Base-by-base conservation (phyloP, 2,797 vertebrate species). In the Sphaeramia orbicularis region DNA sequence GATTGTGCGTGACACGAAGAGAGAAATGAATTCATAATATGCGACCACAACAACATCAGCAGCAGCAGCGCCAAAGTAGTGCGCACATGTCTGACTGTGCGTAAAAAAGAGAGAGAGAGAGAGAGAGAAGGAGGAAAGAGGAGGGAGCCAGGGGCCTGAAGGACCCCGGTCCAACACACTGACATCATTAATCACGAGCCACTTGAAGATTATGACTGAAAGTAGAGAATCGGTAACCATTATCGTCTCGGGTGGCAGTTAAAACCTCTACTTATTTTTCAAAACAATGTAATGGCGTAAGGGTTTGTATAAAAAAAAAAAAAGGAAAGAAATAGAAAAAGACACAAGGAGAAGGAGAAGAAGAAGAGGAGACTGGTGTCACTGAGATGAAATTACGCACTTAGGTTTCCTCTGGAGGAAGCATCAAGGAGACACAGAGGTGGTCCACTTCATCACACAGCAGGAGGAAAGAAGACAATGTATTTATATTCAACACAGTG, bases 151-250 rank as follows among this genome's bases (percentile, higher is more conserved):
- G 90, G 80, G 93, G 81, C 85, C 85, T 81, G 78, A 84, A 85
- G 80, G 83, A 81, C 67, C 85, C 61, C 19, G 32, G 24, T 70
- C 88, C 27, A 30, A 30, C 27, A 86, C 92, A 75, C 90, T 85
- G 88, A 86, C 87, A 89, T 91, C 94, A 95, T 96, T 96, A 94
- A 96, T 96, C 94, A 96, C 86, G 79, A 87, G 84, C 95, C 94
- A 95, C 95, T 95, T 95, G 93, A 95, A 96, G 92, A 95, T 95
- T 94, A 94, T 95, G 95, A 95, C 94, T 93, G 91, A 92, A 95
- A 94, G 91, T 94, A 92, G 84, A 92, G 93, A 92, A 94, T 94
- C 93, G 91, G 91, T 92, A 93, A 93, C 91, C 93, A 94, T 95
- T 95, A 95, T 93, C 91, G 88, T 94, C 93, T 95, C 92, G 85